Conservation (phyloP, 1,140 invertebrate genomes). For the Drosophila persimilis region DNA sequence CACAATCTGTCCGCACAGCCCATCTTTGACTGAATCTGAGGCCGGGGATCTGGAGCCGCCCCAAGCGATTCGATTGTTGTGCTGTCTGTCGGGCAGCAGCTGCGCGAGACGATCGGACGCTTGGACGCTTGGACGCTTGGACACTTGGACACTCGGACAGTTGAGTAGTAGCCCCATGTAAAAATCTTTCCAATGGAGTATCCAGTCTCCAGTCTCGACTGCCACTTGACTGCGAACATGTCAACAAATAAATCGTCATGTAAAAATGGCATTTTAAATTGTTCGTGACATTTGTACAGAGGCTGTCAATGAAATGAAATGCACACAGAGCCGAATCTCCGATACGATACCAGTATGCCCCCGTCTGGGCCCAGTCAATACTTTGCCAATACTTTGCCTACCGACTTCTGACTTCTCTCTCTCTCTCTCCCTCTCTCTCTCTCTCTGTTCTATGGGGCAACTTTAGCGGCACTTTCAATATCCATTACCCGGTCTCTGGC, state of each 20-base stretch:
- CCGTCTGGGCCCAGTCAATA: constrained; percentile 19
- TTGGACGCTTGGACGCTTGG: too few species aligned
- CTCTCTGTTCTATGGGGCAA: background rate
- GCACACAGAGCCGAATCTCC: constrained; percentile 60
- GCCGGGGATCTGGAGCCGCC: constrained; percentile 2
- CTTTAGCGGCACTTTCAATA: constrained; percentile 27
- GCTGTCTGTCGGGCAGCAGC: constrained; percentile 50
- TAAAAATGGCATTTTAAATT: constrained; percentile 82
- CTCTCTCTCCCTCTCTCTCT: background rate
- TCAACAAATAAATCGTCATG: constrained; percentile 82
- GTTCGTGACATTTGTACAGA: constrained; percentile 74
- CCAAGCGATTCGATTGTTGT: too few species aligned
- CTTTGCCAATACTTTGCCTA: constrained; percentile 32
- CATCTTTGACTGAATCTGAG: constrained; percentile 49
- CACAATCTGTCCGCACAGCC: constrained; percentile 65
- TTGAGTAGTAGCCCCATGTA: constrained; percentile 41
- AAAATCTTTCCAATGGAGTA: constrained; percentile 46
- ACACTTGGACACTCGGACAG: background rate
- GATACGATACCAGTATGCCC: background rate
- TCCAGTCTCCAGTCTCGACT: constrained; percentile 17
- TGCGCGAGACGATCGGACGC: constrained; percentile 25
- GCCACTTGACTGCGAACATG: constrained; percentile 56
- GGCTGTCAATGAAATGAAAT: constrained; percentile 81
- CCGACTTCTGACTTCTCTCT: constrained; percentile 7
- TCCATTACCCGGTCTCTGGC: constrained; percentile 18